Evolutionary conservation across 2,113 vertebrate species (phyloP).

Genomic region (Colossoma macropomum): DNA sequence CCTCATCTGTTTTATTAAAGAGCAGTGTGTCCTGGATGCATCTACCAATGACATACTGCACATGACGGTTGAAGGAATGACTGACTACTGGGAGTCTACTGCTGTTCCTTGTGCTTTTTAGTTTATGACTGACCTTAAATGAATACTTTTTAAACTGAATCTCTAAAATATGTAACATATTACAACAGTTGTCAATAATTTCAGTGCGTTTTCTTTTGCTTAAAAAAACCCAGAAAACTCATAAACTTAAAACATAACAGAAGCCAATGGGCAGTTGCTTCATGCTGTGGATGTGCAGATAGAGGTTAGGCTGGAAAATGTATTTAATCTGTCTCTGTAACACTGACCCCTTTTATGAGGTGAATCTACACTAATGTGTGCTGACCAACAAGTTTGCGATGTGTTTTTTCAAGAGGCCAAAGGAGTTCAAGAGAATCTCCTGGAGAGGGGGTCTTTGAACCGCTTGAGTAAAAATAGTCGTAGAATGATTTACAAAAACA

Average conservation of each 20-base stretch:
- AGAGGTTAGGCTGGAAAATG: not conserved
- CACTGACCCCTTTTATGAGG: not conserved
- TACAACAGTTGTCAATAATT: too few species aligned
- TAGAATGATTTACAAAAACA: slow-evolving; percentile 26
- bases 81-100: not conserved
- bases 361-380: not conserved
- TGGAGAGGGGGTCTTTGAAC: slow-evolving; percentile 6
- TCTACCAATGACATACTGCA: not conserved
- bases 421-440: slow-evolving; percentile 2
- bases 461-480: slow-evolving; percentile 24
- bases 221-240: too few species aligned
- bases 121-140: slow-evolving; percentile 9
- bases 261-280: not conserved
- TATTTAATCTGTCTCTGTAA: not conserved
- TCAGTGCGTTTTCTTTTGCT: too few species aligned
- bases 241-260: not conserved
- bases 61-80: not conserved
- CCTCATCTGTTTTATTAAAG: slow-evolving; percentile 24
- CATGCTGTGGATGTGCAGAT: too few species aligned
- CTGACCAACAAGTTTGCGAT: slow-evolving; percentile 7
- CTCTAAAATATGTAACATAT: too few species aligned
- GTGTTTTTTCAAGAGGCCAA: slow-evolving; percentile 27
- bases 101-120: not conserved
- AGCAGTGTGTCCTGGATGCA: slow-evolving; percentile 21
- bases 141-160: too few species aligned